phyloP scores from a whole-genome alignment of 1,140 invertebrate genomes.

The Heliconius melpomene region DNA sequence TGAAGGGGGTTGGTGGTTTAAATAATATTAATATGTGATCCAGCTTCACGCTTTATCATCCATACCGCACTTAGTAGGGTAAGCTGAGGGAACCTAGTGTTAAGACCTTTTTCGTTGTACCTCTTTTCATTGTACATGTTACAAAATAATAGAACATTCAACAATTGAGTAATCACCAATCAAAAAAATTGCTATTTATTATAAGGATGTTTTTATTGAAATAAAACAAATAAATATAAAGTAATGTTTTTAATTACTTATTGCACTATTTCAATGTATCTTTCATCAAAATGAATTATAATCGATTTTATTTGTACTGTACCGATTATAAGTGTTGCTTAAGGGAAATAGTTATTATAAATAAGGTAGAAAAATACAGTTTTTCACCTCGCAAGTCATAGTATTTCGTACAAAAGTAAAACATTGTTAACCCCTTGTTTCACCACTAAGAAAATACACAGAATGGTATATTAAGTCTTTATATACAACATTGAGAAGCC shows the following conservation, averaged over 20 bases:
- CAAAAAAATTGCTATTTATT: not conserved
- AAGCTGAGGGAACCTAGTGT: no score
- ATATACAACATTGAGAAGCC: not conserved
- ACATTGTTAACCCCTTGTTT: not conserved
- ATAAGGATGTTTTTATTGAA: not conserved
- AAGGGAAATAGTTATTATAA: constrained; percentile 21
- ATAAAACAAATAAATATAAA: constrained; percentile 6
- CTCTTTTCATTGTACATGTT: no score
- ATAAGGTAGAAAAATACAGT: not conserved
- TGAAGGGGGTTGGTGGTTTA: no score
- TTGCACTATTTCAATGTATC: constrained; percentile 2
- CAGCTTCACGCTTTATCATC: no score
- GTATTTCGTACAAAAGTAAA: no score
- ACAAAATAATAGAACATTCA: no score
- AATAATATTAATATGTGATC: no score
- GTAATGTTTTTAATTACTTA: not conserved
- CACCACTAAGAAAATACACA: not conserved
- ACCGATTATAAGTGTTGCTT: constrained; percentile 3
- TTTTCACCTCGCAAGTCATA: no score
- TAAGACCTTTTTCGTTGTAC: no score
- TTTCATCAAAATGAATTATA: not conserved
- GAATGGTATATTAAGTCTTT: not conserved
- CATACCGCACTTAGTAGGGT: no score
- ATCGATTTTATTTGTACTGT: constrained; percentile 9
- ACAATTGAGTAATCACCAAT: no score